Percentiles rank a stretch among this genome's conserved stretches.
These are phyloP conservation scores for Geodia barretti DNA, from an alignment of 37 sponge, comb jelly and placozoan genomes.

Conservation along the genomic window DNA sequence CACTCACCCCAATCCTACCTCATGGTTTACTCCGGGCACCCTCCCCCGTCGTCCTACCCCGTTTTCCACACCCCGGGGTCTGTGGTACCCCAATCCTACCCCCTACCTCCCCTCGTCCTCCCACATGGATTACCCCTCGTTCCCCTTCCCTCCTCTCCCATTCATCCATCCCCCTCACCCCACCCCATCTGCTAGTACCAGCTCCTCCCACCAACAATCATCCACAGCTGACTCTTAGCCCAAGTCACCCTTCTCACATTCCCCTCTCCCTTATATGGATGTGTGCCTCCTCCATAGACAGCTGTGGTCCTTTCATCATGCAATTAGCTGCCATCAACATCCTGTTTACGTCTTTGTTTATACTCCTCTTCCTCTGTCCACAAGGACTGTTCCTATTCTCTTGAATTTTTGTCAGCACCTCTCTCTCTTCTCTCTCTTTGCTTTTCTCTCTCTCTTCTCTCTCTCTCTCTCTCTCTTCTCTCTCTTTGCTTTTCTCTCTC, in stretches of 20 bases:
- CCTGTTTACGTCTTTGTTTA: background rate
- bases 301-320: background rate
- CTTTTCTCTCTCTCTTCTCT: background rate
- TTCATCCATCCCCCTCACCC: background rate
- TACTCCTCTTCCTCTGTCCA: slow-evolving; percentile 1
- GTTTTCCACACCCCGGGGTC: background rate
- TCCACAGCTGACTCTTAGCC: background rate
- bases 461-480: background rate
- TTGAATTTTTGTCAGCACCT: too few relatives aligned
- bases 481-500: too few relatives aligned
- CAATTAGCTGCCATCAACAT: background rate
- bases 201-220: too few relatives aligned
- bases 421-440: background rate
- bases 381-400: too few relatives aligned
- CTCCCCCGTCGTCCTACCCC: slow-evolving; percentile 4
- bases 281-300: background rate
- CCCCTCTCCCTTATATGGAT: background rate
- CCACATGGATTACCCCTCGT: background rate
- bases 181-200: background rate
- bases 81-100: background rate
- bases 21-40: background rate
- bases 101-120: background rate
- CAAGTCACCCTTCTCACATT: background rate
- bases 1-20: background rate
- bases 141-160: background rate